Evolutionary conservation across 2,888 invertebrate genomes (phyloP).

Genomic region (Eilema caniola): DNA sequence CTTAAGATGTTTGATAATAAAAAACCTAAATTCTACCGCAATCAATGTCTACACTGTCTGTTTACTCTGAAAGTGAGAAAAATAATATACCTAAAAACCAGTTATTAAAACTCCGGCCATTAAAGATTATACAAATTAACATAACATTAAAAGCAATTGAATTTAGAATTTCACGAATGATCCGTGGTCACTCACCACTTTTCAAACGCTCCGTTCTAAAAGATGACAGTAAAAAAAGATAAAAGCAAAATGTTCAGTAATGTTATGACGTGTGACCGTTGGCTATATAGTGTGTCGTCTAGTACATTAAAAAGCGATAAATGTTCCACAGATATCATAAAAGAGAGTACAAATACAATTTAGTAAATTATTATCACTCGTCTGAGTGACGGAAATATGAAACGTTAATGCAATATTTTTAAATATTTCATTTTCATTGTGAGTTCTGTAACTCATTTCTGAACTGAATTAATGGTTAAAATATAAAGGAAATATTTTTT

Average conservation of each 20-base stretch:
- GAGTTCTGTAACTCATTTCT: constrained; percentile 18
- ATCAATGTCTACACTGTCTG: background rate
- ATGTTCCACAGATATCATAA: constrained; percentile 62
- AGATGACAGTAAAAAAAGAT: constrained; percentile 68
- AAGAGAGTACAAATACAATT: constrained; percentile 57
- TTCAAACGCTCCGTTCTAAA: constrained; percentile 65
- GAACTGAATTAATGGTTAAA: constrained; percentile 20
- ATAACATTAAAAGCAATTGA: constrained; percentile 34
- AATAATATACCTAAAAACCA: background rate
- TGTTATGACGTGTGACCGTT: constrained; percentile 71
- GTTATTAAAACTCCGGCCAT: background rate
- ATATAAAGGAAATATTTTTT: too few relatives aligned
- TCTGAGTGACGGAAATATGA: constrained; percentile 56
- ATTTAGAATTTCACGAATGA: constrained; percentile 42
- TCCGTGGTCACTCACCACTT: constrained; percentile 60
- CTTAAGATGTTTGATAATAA: background rate
- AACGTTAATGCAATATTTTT: constrained; percentile 33
- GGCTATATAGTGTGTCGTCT: constrained; percentile 70
- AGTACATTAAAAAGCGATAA: constrained; percentile 78
- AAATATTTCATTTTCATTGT: constrained; percentile 18
- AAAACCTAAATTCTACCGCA: background rate
- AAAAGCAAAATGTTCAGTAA: constrained; percentile 64
- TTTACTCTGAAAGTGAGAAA: background rate
- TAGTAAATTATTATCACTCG: constrained; percentile 64
- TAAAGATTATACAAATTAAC: constrained; percentile 37